These are phyloP conservation scores for Chelidonichthys spinosus DNA, from an alignment of 2,797 vertebrate species.

Conservation along the genomic window DNA sequence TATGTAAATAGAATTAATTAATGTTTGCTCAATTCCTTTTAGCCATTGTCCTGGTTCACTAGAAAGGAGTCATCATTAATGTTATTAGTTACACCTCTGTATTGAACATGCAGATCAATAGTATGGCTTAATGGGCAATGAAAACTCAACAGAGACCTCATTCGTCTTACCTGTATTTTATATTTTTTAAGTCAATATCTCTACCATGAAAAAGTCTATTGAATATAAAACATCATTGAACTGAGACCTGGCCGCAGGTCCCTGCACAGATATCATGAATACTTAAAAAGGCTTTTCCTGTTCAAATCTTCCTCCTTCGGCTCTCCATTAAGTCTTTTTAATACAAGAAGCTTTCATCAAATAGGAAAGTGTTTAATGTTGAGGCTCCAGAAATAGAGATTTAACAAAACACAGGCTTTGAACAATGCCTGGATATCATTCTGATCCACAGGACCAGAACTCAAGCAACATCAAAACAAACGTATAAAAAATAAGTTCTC, in stretches of 20 bases:
- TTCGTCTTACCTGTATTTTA: not conserved
- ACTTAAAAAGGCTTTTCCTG: not conserved
- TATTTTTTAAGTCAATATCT: not conserved
- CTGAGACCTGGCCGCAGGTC: not conserved
- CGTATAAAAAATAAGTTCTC: slow-evolving; percentile 15
- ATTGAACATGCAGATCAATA: not conserved
- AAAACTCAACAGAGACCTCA: not conserved
- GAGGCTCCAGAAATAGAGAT: slow-evolving; percentile 13
- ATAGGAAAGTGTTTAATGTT: not conserved
- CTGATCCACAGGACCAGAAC: slow-evolving; percentile 55
- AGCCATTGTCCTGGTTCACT: not conserved
- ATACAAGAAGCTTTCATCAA: slow-evolving; percentile 36
- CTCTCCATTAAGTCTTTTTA: slow-evolving; percentile 45
- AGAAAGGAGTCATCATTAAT: not conserved
- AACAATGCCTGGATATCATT: slow-evolving; percentile 20
- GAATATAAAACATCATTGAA: not conserved
- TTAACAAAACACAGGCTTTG: slow-evolving; percentile 7
- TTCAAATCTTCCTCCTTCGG: not conserved
- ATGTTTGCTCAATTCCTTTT: not conserved
- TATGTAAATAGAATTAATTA: not conserved
- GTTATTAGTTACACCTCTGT: not conserved
- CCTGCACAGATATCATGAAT: not conserved
- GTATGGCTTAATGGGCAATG: not conserved
- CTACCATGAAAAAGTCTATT: not conserved
- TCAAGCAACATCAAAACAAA: slow-evolving; percentile 30